Percentiles rank a stretch among this genome's conserved stretches.
Evolutionary conservation across 2,113 vertebrate species (phyloP).

Genomic region (Todiramphus chloris): DNA sequence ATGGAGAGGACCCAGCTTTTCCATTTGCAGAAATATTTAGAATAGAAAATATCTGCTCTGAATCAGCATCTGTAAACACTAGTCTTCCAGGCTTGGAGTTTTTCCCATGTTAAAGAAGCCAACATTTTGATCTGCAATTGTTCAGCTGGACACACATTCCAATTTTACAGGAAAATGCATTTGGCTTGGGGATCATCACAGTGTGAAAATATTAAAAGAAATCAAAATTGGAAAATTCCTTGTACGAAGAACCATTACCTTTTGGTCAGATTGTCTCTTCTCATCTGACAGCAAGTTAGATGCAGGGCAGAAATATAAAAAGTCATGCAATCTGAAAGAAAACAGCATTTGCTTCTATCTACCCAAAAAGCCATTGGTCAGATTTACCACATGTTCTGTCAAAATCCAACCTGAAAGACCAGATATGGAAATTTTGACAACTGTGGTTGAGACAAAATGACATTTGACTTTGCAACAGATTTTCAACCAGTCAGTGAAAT

Average conservation of each 20-base stretch:
- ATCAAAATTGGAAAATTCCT: neutral
- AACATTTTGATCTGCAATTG: neutral
- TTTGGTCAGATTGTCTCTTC: neutral
- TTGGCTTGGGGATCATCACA: neutral
- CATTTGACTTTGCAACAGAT: neutral
- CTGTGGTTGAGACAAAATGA: neutral
- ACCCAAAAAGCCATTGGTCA: neutral
- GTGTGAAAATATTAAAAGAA: neutral
- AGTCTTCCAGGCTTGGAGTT: neutral
- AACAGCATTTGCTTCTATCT: neutral
- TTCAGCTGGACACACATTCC: neutral
- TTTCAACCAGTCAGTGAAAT: neutral
- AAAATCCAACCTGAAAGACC: neutral
- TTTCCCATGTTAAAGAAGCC: neutral
- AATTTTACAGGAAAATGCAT: neutral
- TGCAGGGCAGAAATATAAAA: neutral
- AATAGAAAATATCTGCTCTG: neutral
- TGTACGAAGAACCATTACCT: neutral
- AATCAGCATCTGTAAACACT: neutral
- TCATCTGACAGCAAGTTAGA: neutral
- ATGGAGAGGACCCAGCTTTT: rapidly evolving
- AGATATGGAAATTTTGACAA: neutral
- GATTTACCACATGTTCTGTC: neutral
- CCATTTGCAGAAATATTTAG: neutral
- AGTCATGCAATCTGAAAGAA: neutral